Base-by-base conservation (phyloP, 2,797 vertebrate species). In the Hylomyscus alleni region DNA sequence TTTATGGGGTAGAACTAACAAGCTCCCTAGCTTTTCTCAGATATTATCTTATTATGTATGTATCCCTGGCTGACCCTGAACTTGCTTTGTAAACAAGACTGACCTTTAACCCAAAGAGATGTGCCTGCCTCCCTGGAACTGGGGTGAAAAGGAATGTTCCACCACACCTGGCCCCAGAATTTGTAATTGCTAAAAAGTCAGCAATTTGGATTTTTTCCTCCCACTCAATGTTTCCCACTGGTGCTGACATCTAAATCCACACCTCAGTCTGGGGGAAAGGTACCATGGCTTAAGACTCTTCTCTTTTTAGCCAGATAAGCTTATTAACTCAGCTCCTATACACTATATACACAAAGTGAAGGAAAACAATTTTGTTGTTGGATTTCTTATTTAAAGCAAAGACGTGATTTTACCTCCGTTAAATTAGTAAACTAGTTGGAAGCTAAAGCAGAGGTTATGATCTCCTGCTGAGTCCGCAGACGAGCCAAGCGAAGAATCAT, bases 381-480 rank as follows among this genome's bases (percentile, higher is more conserved):
- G 58, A 67, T 90, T 95, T 96, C 34, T 88, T 91, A 67, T 56
- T 83, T 90, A 88, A 90, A 92, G 80, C 44, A 26, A 81, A 89
- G 26, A 89, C 52, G 26, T 31, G 44, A 44, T 50, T 92, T 87
- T 26, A 73, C 69, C 31, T 89, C 20, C 50, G 52, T 95, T 85
- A 92, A 89, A 90, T 88, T 40, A 76, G 78, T 65, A 94, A 95
- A 62, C 31, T 50, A 65, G 76, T 58, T n/a, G 37, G 78, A 86
- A 93, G 60, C 75, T 91, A 86, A 29, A 75, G 60, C 86, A 93
- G 87, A 88, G 47, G 19, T 40, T 95, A 37, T 50, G 13, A 75
- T 54, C n/a, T 54, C 58, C 58, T 24, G 78, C n/a, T 56, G 58
- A 94, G 31, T 58, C 84, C 60, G 89, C 72, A 76, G 31, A 65